phyloP scores from a whole-genome alignment of 2,113 vertebrate genomes.

The Henicopernis longicauda region DNA sequence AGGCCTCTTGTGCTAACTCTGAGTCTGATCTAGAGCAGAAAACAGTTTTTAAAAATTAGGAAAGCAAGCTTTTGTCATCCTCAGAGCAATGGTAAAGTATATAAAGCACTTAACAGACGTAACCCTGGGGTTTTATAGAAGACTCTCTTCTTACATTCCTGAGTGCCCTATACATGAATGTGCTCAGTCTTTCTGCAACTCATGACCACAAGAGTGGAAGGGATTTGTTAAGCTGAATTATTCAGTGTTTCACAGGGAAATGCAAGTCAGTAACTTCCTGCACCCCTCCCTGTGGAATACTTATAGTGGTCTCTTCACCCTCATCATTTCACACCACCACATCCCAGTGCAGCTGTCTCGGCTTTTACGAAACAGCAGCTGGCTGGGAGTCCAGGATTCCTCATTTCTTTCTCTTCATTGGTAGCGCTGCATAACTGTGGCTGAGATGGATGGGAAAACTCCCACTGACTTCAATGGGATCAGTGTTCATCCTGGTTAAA shows the following conservation, averaged over 20 bases:
- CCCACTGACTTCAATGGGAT: background rate
- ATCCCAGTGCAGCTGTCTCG: rapidly evolving
- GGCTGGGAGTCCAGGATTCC: background rate
- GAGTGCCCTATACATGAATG: background rate
- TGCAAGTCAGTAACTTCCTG: background rate
- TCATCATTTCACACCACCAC: background rate
- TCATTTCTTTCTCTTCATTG: background rate
- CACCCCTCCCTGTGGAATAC: background rate
- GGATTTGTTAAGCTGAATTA: background rate
- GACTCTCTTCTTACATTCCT: background rate
- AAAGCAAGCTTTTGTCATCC: background rate
- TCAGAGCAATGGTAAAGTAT: background rate
- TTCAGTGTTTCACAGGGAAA: background rate
- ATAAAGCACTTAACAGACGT: background rate
- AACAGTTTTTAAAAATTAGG: background rate
- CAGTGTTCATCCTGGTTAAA: background rate
- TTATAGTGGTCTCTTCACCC: background rate
- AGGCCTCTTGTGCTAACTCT: background rate
- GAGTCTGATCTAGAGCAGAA: background rate
- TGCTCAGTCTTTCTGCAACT: background rate
- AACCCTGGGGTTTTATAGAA: background rate
- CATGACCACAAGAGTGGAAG: background rate
- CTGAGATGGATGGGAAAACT: background rate
- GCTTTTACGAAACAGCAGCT: background rate
- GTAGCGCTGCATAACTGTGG: background rate